A percentile compares a stretch with the other conserved stretches of the same genome.
Conservation (phyloP, 2,797 vertebrate species). For the Peromyscus aztecus region DNA sequence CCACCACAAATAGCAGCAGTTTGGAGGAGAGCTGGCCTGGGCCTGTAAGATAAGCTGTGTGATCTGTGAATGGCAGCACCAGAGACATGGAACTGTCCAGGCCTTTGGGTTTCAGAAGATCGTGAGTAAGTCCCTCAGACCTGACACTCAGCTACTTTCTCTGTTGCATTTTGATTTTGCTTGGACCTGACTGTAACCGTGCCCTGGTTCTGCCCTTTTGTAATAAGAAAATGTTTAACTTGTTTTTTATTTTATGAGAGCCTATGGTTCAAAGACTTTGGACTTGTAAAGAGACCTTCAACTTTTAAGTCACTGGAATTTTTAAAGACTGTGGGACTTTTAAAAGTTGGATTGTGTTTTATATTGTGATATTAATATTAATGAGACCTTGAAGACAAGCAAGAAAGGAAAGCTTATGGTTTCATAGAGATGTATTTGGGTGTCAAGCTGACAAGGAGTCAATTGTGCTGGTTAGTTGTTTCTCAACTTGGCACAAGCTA, state of each 20-base stretch:
- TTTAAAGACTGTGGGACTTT: neutral
- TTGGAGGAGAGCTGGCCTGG: neutral
- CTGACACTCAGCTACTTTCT: neutral
- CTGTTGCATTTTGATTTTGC: neutral
- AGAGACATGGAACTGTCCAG: neutral
- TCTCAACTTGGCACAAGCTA: neutral
- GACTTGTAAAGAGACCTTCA: neutral
- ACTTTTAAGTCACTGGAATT: neutral
- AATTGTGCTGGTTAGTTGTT: neutral
- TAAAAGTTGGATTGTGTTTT: neutral
- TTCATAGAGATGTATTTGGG: neutral
- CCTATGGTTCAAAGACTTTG: neutral
- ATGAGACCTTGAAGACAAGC: neutral
- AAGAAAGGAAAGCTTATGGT: neutral
- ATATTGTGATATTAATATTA: neutral
- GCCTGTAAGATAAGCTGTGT: neutral
- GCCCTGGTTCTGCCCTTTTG: neutral
- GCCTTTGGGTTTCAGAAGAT: neutral
- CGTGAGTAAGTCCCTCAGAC: neutral
- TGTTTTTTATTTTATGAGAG: neutral
- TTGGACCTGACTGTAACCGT: neutral
- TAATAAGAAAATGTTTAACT: constrained; percentile 9
- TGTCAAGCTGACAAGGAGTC: no score
- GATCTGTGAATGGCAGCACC: neutral
- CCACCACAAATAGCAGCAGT: neutral